These are phyloP conservation scores for Drosophila obscura DNA, from an alignment of 1,140 invertebrate species.

Conservation along the genomic window DNA sequence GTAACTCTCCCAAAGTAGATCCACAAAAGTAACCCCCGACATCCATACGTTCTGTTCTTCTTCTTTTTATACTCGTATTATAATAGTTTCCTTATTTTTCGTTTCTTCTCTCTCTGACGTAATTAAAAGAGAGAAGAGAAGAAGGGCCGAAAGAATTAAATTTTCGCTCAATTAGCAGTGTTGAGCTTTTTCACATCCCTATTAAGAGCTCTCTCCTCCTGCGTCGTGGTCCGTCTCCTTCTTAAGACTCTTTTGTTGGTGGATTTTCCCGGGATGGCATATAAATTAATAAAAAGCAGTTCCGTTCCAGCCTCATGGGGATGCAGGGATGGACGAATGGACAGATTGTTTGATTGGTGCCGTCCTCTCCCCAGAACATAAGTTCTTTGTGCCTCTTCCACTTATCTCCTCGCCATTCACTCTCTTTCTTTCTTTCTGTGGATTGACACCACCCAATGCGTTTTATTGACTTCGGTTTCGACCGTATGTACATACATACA, in stretches of 20 bases:
- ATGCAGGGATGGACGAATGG: no score
- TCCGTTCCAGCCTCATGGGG: not conserved
- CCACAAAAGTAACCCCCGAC: no score
- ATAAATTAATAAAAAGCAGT: conserved; percentile 61
- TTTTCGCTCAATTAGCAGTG: conserved; percentile 73
- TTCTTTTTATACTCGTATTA: not conserved
- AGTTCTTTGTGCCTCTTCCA: conserved; percentile 3
- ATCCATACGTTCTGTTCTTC: no score
- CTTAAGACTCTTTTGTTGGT: conserved; percentile 36
- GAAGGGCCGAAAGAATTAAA: conserved; percentile 49
- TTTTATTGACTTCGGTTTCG: conserved; percentile 39
- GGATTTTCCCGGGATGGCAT: conserved; percentile 58
- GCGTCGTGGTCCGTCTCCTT: conserved; percentile 12
- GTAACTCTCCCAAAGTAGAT: conserved; percentile 3
- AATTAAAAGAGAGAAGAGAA: conserved; percentile 44
- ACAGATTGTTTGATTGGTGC: conserved; percentile 47
- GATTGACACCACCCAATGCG: conserved; percentile 33
- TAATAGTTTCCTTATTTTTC: conserved; percentile 21
- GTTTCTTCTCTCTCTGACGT: conserved; percentile 7
- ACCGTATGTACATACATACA: no score
- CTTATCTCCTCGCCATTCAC: conserved; percentile 4
- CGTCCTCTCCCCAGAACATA: conserved; percentile 2
- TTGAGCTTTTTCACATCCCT: conserved; percentile 77
- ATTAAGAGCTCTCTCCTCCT: conserved; percentile 50
- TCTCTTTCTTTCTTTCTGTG: conserved; percentile 8